A percentile compares a stretch with the other conserved stretches of the same genome.
Evolutionary conservation across 92 coral and sea anemone genomes (phyloP).

Genomic region (Porites evermanni): DNA sequence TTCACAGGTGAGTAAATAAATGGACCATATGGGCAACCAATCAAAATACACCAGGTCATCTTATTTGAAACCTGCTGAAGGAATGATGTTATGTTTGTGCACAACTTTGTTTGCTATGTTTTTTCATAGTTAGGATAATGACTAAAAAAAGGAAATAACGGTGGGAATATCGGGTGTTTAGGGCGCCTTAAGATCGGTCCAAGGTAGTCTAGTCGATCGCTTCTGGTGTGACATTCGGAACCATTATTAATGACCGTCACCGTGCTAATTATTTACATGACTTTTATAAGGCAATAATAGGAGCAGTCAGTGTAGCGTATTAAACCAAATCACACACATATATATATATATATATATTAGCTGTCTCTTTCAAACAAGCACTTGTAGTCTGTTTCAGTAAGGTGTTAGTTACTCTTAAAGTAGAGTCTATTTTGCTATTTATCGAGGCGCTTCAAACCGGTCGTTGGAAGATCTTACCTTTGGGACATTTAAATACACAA

Average conservation of each 20-base stretch:
- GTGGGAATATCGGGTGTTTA: neutral
- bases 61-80: neutral
- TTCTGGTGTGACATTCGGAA: too few relatives aligned
- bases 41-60: slow-evolving; percentile 58
- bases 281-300: neutral
- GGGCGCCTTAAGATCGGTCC: too few relatives aligned
- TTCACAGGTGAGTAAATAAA: slow-evolving; percentile 28
- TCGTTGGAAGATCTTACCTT: slow-evolving; percentile 45
- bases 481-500: slow-evolving; percentile 79
- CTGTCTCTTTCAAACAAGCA: too few relatives aligned
- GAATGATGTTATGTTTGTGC: neutral
- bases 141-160: neutral
- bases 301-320: too few relatives aligned
- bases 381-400: too few relatives aligned
- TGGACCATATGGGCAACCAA: slow-evolving; percentile 34
- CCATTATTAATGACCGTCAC: too few relatives aligned
- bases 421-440: too few relatives aligned
- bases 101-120: neutral
- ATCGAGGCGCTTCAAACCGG: neutral
- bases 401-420: too few relatives aligned
- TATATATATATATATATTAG: too few relatives aligned
- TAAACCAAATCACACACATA: too few relatives aligned
- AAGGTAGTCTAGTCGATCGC: too few relatives aligned
- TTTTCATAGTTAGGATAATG: too few relatives aligned
- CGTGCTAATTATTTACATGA: neutral